Evolutionary conservation across 2,888 invertebrate species (phyloP), one percentile per base, ranked within the genome.

Genomic region (Trissolcus japonicus): DNA sequence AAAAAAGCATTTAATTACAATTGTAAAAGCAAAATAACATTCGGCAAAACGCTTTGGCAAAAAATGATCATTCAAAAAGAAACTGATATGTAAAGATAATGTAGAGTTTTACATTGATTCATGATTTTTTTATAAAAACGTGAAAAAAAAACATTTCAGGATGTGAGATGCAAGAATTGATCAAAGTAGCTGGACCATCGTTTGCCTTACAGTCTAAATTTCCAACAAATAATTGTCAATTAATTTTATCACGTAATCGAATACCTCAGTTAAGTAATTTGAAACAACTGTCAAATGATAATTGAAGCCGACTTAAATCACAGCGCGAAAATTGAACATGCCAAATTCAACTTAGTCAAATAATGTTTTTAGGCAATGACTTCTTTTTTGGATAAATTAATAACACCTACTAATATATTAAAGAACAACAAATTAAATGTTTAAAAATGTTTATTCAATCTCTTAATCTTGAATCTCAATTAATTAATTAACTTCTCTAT

Each of bases 381-480:
- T 6, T n/a, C 16, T 2, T 46, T 46, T 46, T 46, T 16, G 46
- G 16, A 46, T 46, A 16, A 16, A 46, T 46, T 16, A 46, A 14
- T 7, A 16, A 6, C 11, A n/a, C 11, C 6, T 16, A 46, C 16
- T 7, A 46, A 16, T 14, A 43, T n/a, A 46, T 21, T 61, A 66
- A 61, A 73, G 29, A 66, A 60, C 25, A 17, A 61, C 57, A 55
- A 62, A 55, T 46, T 35, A 43, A 50, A 46, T 68, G 19, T 62
- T 60, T 35, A 35, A 48, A 74, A 74, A 48, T 54, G 21, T 68
- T 68, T 63, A 74, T 74, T 74, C n/a, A 67, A 56, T 63, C 21
- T 48, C 3, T 16, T 46, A 16, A 46, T 60, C 21, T 62, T 35
- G 35, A 35, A 35, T 35, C 9, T 35, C 35, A 60, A 60, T 50